Evolutionary conservation across 2,888 invertebrate species (phyloP), one percentile per base, ranked within the genome.

Genomic region (Lingula anatina): DNA sequence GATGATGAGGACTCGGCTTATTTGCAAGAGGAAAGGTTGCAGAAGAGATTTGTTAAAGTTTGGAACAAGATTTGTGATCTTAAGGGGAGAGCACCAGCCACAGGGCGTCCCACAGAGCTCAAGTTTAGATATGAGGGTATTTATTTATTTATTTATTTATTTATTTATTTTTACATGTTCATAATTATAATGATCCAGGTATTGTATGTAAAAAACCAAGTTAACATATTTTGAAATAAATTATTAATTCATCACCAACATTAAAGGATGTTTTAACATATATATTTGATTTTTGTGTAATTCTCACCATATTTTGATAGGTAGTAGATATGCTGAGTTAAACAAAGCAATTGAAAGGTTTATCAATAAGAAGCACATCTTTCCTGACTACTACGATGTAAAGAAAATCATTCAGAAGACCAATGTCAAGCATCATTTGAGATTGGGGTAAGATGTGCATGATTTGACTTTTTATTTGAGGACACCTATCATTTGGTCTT

Each of bases 1-100:
- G 84, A 86, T 64, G 85, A 86, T 58, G 88, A 88, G 26, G 82
- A 83, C 41, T 88, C 89, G 2, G 79, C 83, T 27, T 90, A 87
- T 75, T 78, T 89, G 37, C 81, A 86, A 58, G 82, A 85, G 54
- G 86, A 87, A 59, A 82, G 82, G 78, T 85, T 80, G 41, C 64
- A 73, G 56, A 57, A 57, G 40, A 70, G 69, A 51, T 71, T 73
- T 59, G 61, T 71, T 12, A 64, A 70, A 53, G 72, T 71, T 2
- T 75, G 70, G 70, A 62, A 67, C 42, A 73, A 70, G 46, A 59
- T 85, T 58, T 85, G 85, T 73, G 82, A 85, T 66, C 64, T 85
- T 24, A 70, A 69, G 38, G 58, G 61, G 4, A 48, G 66, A 18
- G 39, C 53, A 9, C 44, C 59, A 12, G 55, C 54, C 7, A 67